These are phyloP conservation scores for Magallana gigas DNA, from an alignment of 1,140 invertebrate species.

Conservation along the genomic window DNA sequence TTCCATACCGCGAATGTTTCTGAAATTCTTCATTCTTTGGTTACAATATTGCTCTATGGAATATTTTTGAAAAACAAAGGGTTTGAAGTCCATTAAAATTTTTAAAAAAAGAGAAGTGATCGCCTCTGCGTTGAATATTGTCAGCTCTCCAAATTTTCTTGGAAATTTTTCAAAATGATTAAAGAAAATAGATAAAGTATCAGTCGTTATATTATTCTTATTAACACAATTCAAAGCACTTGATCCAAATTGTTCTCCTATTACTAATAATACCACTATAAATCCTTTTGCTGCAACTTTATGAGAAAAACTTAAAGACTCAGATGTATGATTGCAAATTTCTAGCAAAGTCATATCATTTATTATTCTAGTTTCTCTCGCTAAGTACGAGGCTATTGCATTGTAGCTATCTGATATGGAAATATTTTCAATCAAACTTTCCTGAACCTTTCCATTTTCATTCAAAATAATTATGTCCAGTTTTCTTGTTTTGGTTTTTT, in stretches of 20 bases:
- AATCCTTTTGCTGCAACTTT: not conserved
- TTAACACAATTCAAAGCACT: not conserved
- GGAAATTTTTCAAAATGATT: not conserved
- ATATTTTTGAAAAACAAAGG: too few relatives aligned
- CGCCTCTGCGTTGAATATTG: too few relatives aligned
- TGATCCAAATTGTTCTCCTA: not conserved
- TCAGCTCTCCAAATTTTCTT: too few relatives aligned
- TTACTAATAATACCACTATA: not conserved
- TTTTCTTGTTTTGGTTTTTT: not conserved
- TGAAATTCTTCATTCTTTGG: too few relatives aligned
- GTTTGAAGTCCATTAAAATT: too few relatives aligned
- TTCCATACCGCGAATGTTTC: too few relatives aligned
- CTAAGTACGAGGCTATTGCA: not conserved
- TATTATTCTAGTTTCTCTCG: not conserved
- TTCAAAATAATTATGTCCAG: fast-evolving
- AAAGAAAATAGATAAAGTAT: not conserved
- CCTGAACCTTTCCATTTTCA: not conserved
- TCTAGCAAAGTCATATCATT: not conserved
- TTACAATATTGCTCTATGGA: too few relatives aligned
- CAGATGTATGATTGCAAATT: not conserved
- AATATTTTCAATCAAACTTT: not conserved
- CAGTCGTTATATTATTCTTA: not conserved
- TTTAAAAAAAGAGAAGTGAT: too few relatives aligned
- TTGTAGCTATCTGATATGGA: not conserved
- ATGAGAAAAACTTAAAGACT: not conserved